Evolutionary conservation across 2,888 invertebrate genomes (phyloP).

Genomic region (Macrosiphum euphorbiae): DNA sequence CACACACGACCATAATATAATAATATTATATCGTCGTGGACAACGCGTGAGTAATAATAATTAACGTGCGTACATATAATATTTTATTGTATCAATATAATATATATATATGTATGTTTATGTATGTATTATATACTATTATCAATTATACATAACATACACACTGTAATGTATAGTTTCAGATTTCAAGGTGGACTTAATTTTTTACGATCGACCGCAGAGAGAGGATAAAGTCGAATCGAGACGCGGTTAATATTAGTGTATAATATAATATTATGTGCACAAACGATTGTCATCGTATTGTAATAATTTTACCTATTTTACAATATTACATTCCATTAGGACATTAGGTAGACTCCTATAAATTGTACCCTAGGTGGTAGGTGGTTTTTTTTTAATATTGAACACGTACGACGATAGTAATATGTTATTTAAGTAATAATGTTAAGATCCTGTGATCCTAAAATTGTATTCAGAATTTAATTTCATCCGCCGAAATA

Average conservation of each 20-base stretch:
- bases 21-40: background rate
- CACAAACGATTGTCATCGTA: background rate
- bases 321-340: background rate
- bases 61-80: background rate
- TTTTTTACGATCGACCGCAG: background rate
- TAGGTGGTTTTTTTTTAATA: background rate
- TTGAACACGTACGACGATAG: background rate
- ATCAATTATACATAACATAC: background rate
- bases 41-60: background rate
- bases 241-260: background rate
- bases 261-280: background rate
- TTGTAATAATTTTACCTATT: background rate
- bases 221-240: background rate
- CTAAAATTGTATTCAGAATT: background rate
- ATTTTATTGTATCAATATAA: background rate
- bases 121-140: background rate
- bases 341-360: background rate
- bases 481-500: background rate
- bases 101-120: background rate
- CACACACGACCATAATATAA: background rate
- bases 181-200: constrained; percentile 19
- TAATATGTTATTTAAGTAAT: background rate
- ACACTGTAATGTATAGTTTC: background rate
- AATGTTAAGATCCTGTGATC: background rate
- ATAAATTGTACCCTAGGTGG: background rate